phyloP scores from a whole-genome alignment of 2,888 invertebrate genomes.

The Nymphalis c-album region DNA sequence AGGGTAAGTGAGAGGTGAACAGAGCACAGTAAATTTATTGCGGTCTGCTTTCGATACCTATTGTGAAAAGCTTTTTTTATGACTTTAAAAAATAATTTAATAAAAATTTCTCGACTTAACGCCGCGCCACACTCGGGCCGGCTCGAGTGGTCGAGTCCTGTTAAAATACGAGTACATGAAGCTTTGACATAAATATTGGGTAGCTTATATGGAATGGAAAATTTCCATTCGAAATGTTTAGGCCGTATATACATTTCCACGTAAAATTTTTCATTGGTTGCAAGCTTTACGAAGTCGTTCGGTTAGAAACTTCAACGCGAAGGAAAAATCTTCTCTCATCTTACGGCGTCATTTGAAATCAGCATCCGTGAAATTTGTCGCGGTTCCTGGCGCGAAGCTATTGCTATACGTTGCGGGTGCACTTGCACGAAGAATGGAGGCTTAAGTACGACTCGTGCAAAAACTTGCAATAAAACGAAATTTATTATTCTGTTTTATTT shows the following conservation, averaged over 20 bases:
- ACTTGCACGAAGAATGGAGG: conserved; percentile 38
- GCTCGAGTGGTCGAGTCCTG: conserved; percentile 42
- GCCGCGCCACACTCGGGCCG: conserved; percentile 42
- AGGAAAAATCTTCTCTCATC: conserved; percentile 67
- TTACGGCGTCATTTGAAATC: conserved; percentile 60
- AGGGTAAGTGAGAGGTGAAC: conserved; percentile 76
- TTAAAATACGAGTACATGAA: conserved; percentile 16
- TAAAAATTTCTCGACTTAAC: conserved; percentile 54
- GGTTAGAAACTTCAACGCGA: conserved; percentile 64
- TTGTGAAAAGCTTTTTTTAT: conserved; percentile 70
- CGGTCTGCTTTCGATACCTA: conserved; percentile 78
- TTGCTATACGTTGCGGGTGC: conserved; percentile 41
- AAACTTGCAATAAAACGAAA: conserved; percentile 34
- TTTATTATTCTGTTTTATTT: conserved; percentile 33
- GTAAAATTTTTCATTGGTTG: conserved; percentile 52
- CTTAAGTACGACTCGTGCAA: conserved; percentile 34
- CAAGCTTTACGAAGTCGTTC: conserved; percentile 59
- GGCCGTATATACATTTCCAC: conserved; percentile 43
- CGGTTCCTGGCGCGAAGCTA: conserved; percentile 54
- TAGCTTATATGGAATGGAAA: conserved; percentile 33
- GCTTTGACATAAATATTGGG: conserved; percentile 34
- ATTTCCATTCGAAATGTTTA: conserved; percentile 49
- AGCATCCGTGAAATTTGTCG: conserved; percentile 75
- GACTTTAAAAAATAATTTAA: conserved; percentile 63
- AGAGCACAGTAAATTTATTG: conserved; percentile 72